phyloP scores from a whole-genome alignment of 2,797 vertebrate genomes.

The Acanthiza pusilla region DNA sequence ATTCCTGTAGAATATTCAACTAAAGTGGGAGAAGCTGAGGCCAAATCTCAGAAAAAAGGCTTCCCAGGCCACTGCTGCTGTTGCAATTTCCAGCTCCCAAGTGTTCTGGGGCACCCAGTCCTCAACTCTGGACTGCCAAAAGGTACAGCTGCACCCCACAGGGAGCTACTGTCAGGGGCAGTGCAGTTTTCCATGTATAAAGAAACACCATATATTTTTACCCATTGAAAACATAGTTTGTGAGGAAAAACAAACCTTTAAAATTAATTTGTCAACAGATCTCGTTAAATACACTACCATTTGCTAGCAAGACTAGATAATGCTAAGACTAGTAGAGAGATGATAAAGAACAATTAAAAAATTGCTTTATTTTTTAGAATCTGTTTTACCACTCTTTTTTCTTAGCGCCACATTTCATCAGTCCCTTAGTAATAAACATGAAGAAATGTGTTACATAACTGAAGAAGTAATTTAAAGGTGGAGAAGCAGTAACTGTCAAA shows the following conservation, averaged over 20 bases:
- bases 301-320: not conserved
- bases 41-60: not conserved
- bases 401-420: not conserved
- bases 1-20: not conserved
- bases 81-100: not conserved
- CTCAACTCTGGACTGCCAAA: not conserved
- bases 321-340: not conserved
- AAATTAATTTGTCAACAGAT: not conserved
- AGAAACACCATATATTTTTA: not conserved
- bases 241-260: not conserved
- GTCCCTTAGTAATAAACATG: not conserved
- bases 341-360: not conserved
- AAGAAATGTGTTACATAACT: not conserved
- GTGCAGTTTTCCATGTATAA: not conserved
- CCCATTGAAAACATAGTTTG: not conserved
- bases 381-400: not conserved
- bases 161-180: not conserved
- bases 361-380: accelerated
- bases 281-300: not conserved
- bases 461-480: not conserved
- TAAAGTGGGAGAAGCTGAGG: not conserved
- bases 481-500: not conserved
- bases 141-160: not conserved
- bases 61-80: accelerated
- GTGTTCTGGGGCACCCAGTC: not conserved